Evolutionary conservation across 2,888 invertebrate genomes (phyloP).

Genomic region (Noctua janthe): DNA sequence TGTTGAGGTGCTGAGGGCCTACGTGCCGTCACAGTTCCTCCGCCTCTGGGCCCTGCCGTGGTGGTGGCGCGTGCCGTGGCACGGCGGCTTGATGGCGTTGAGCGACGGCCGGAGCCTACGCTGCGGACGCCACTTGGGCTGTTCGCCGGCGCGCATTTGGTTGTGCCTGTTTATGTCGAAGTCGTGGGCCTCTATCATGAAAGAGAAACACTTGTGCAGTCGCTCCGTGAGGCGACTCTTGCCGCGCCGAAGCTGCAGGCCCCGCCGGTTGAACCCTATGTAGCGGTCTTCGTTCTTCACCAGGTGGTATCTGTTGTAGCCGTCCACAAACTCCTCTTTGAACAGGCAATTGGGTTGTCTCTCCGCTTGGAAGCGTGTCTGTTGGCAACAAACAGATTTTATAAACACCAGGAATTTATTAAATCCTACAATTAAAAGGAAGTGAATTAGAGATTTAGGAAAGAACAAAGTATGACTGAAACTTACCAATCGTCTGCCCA

Average conservation of each 20-base stretch:
- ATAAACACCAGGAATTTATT: not conserved
- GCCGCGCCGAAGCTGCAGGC: constrained; percentile 89
- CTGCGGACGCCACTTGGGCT: constrained; percentile 85
- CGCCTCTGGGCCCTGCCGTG: constrained; percentile 87
- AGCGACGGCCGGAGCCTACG: constrained; percentile 84
- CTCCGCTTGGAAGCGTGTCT: constrained; percentile 90
- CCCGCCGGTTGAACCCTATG: constrained; percentile 92
- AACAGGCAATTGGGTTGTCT: constrained; percentile 91
- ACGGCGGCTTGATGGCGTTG: constrained; percentile 84
- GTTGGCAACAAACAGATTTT: constrained; percentile 70
- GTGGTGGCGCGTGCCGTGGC: constrained; percentile 86
- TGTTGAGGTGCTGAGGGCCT: constrained; percentile 73
- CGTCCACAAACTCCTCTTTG: constrained; percentile 91
- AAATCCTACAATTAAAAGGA: not conserved
- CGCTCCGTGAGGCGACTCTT: constrained; percentile 83
- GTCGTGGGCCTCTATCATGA: constrained; percentile 91
- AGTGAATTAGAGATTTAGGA: not conserved
- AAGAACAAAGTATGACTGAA: constrained; percentile 1
- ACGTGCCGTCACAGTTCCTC: constrained; percentile 88
- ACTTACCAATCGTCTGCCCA: constrained; percentile 92
- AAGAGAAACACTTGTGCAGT: constrained; percentile 91
- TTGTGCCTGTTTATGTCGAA: constrained; percentile 92
- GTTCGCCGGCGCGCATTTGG: constrained; percentile 87
- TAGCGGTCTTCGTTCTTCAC: constrained; percentile 91
- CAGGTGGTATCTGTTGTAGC: constrained; percentile 92